Percentiles rank a stretch among this genome's conserved stretches.
phyloP scores from a whole-genome alignment of 1,140 invertebrate genomes.

The Chironomus tepperi region DNA sequence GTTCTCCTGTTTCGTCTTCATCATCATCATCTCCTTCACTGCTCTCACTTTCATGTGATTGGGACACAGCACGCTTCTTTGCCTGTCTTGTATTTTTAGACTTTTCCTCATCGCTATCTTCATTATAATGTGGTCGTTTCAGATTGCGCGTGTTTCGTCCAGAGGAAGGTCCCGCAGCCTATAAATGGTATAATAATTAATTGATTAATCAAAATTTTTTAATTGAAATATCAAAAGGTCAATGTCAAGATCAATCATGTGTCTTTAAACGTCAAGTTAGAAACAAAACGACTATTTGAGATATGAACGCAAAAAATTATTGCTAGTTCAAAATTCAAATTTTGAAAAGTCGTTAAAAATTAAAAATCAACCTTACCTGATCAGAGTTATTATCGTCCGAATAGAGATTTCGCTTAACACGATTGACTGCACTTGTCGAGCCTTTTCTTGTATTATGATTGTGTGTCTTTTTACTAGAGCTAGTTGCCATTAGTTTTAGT shows the following conservation, averaged over 20 bases:
- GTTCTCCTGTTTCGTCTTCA: constrained; percentile 41
- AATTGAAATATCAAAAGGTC: not conserved
- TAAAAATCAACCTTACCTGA: not conserved
- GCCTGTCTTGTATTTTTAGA: constrained; percentile 27
- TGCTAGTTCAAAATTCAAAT: not conserved
- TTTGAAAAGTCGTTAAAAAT: not conserved
- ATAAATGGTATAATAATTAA: not conserved
- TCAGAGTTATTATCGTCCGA: not conserved
- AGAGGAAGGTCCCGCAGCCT: constrained; percentile 25
- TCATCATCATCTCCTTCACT: constrained; percentile 28
- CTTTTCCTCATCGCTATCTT: constrained; percentile 46
- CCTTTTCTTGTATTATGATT: constrained; percentile 5
- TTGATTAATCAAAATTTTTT: not conserved
- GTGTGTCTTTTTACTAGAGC: not conserved
- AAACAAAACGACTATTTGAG: not conserved
- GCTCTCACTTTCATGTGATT: constrained; percentile 29
- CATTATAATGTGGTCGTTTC: constrained; percentile 51
- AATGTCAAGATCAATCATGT: too few species aligned
- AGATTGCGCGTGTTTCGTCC: constrained; percentile 38
- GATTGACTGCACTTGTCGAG: not conserved
- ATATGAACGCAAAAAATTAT: too few species aligned
- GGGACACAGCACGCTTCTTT: not conserved
- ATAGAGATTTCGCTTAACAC: not conserved
- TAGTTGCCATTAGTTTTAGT: not conserved
- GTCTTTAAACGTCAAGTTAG: too few species aligned